These are phyloP conservation scores for Trichomycterus rosablanca DNA, from an alignment of 2,113 vertebrate genomes.

Conservation along the genomic window DNA sequence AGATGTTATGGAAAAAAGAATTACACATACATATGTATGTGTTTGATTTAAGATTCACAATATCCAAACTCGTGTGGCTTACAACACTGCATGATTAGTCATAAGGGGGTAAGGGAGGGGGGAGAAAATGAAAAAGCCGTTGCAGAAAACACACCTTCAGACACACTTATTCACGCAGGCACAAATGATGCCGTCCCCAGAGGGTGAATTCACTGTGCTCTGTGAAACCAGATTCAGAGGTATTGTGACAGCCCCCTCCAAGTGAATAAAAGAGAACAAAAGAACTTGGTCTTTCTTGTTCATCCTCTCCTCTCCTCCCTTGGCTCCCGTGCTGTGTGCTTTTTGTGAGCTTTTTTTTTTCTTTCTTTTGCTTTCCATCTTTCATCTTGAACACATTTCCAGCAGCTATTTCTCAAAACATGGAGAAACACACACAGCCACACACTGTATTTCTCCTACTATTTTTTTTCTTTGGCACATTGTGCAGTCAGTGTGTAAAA, in stretches of 20 bases:
- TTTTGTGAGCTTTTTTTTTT: conserved; percentile 2
- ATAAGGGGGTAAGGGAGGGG: conserved; percentile 3
- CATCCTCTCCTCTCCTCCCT: conserved; percentile 19
- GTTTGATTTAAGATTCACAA: conserved; percentile 21
- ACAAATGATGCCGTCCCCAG: conserved; percentile 38
- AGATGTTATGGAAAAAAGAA: not conserved
- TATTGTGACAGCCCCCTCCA: conserved; percentile 50
- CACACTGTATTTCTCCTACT: not conserved
- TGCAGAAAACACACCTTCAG: conserved; percentile 26
- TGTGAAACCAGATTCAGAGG: conserved; percentile 48
- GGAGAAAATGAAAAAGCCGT: conserved; percentile 8
- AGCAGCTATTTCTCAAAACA: conserved; percentile 15
- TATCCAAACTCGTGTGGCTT: not conserved
- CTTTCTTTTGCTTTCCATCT: conserved; percentile 5
- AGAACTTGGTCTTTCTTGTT: conserved; percentile 41
- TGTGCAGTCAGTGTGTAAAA: not conserved
- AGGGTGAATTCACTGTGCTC: conserved; percentile 41
- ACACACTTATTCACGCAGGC: conserved; percentile 32
- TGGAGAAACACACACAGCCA: conserved; percentile 6
- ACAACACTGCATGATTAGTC: conserved; percentile 19
- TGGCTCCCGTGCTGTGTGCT: conserved; percentile 5
- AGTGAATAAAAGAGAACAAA: conserved; percentile 72
- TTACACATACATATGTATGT: conserved; percentile 9
- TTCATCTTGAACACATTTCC: conserved; percentile 19
- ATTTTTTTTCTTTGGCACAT: not conserved